Base-by-base conservation (phyloP, 1,140 invertebrate species). In the Hypsibius dujardini region DNA sequence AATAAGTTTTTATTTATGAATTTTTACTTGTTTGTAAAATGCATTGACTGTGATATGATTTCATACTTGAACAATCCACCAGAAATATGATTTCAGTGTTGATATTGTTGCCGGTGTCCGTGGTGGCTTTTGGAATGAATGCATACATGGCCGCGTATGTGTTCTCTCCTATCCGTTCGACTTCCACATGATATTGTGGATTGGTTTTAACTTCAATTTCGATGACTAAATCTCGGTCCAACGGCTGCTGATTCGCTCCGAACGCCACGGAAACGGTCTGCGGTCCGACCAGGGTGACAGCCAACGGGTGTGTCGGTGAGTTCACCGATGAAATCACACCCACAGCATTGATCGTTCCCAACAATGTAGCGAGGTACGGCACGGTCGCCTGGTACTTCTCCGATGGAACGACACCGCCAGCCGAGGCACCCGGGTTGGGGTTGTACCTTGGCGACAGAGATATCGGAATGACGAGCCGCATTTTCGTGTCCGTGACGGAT, bases 61-160 rank as follows among this genome's bases (percentile, higher is more conserved):
- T 28, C 28, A 28, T 28, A 28, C 77, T 78, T 47, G 75, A 76
- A 12, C 77, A 71, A 73, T 78, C 77, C 42, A 78, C 71, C 0
- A 78, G 71, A 70, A 78, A 77, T 42, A 78, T 74, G 1, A 78
- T 56, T 56, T 78, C 77, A 2, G 74, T 75, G 62, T 75, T 76
- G 50, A 56, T n/a, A n/a, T 7, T 56, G n/a, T 56, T 7, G n/a
- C n/a, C n/a, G 7, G 50, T 12, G 7, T 56, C 50, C 7, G n/a
- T 12, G 28, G 28, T 28, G 28, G 28, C 28, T 12, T 56, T 7
- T n/a, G 50, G 50, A 56, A 56, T n/a, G 50, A 56, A 7, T 7
- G 50, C 7, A 56, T 56, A 56, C 50, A 56, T 56, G 50, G 50
- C 50, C 50, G 50, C 50, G n/a, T 56, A 56, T 12, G 7, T 56